These are phyloP conservation scores for Terebella lapidaria DNA, from an alignment of 2,888 invertebrate species.

Conservation along the genomic window DNA sequence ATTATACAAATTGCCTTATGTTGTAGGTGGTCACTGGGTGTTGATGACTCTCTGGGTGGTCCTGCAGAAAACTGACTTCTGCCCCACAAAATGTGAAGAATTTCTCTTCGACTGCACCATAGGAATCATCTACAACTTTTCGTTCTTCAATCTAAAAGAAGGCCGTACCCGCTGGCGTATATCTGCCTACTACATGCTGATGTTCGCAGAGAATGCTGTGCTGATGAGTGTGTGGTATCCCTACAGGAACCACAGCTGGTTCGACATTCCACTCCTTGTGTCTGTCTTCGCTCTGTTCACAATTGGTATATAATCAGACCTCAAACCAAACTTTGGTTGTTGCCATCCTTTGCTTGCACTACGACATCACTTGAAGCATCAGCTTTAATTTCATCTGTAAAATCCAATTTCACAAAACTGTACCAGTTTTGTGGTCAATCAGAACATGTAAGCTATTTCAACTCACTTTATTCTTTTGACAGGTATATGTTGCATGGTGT, in stretches of 20 bases:
- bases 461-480: no score
- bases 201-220: not conserved
- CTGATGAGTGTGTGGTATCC: not conserved
- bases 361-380: no score
- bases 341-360: no score
- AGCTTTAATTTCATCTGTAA: no score
- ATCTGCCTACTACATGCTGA: not conserved
- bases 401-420: no score
- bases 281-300: no score
- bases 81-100: not conserved
- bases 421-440: no score
- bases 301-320: no score
- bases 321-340: no score
- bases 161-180: not conserved
- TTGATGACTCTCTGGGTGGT: not conserved
- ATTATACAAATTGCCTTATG: no score
- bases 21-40: not conserved
- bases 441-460: no score
- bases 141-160: not conserved
- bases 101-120: not conserved
- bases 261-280: no score
- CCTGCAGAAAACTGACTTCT: not conserved
- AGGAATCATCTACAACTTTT: not conserved
- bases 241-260: not conserved
- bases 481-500: not conserved